Percentiles rank a stretch among this genome's conserved stretches.
These are phyloP conservation scores for Urophycis tenuis DNA, from an alignment of 2,797 vertebrate species.

Conservation along the genomic window DNA sequence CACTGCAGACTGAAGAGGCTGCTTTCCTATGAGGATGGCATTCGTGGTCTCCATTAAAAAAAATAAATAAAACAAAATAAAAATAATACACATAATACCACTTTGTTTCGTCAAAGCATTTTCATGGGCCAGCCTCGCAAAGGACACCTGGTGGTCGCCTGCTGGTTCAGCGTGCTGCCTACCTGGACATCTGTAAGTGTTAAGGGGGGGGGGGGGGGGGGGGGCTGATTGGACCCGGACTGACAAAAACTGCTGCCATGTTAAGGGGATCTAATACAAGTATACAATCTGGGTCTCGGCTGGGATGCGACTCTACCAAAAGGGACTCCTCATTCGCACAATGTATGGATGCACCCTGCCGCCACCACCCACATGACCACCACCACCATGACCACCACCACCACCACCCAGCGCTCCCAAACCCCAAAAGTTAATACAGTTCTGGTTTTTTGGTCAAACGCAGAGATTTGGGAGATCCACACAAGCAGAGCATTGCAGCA, in stretches of 20 bases:
- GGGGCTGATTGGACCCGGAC: not conserved
- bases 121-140: not conserved
- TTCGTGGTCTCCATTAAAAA: not conserved
- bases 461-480: constrained; percentile 1
- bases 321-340: not conserved
- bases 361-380: no score
- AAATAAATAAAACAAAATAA: no score
- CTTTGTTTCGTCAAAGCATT: not conserved
- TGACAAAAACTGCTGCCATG: not conserved
- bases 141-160: not conserved
- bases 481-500: constrained; percentile 7
- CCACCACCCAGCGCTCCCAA: not conserved
- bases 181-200: constrained; percentile 46
- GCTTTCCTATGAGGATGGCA: not conserved
- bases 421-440: not conserved
- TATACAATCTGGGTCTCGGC: constrained; percentile 20
- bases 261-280: not conserved
- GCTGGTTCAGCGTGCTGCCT: not conserved
- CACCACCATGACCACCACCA: not conserved
- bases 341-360: not conserved
- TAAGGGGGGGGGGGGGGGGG: no score
- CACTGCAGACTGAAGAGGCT: not conserved
- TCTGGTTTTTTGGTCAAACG: constrained; percentile 20
- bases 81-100: not conserved
- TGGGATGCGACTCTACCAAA: constrained; percentile 12